These are phyloP conservation scores for Lasiurus cinereus DNA, from an alignment of 2,113 vertebrate genomes.

Conservation along the genomic window DNA sequence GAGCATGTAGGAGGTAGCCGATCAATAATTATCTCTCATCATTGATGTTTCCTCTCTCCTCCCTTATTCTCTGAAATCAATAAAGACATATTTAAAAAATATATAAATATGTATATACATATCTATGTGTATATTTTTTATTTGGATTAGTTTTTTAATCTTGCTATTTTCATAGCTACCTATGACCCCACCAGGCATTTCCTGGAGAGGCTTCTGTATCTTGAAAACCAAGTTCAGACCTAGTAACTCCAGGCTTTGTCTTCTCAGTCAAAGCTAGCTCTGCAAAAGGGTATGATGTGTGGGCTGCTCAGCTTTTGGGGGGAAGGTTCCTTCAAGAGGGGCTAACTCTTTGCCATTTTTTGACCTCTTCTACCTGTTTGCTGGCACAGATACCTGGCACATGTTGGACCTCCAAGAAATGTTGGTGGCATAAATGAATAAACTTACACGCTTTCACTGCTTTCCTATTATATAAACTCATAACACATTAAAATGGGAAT, in stretches of 20 bases:
- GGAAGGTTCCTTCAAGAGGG: not conserved
- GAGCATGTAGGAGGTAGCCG: too few relatives aligned
- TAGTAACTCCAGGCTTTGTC: not conserved
- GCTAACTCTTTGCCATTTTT: not conserved
- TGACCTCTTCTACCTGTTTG: not conserved
- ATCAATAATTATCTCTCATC: too few relatives aligned
- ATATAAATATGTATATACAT: too few relatives aligned
- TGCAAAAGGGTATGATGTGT: not conserved
- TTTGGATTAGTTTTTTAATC: conserved; percentile 30
- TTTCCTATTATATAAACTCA: conserved; percentile 24
- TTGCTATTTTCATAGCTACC: conserved; percentile 8
- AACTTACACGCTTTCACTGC: not conserved
- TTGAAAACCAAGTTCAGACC: not conserved
- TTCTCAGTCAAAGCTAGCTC: not conserved
- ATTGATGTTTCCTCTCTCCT: too few relatives aligned
- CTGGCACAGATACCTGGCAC: not conserved
- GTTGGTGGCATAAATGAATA: not conserved
- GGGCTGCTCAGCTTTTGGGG: not conserved
- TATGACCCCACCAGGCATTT: not conserved
- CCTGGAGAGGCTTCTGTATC: not conserved
- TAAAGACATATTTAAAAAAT: too few relatives aligned
- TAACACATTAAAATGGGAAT: not conserved
- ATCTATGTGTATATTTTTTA: not conserved
- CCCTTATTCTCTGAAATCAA: too few relatives aligned
- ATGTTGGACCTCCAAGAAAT: not conserved